phyloP scores from a whole-genome alignment of 1,140 invertebrate genomes.

The Eufriesea mexicana region DNA sequence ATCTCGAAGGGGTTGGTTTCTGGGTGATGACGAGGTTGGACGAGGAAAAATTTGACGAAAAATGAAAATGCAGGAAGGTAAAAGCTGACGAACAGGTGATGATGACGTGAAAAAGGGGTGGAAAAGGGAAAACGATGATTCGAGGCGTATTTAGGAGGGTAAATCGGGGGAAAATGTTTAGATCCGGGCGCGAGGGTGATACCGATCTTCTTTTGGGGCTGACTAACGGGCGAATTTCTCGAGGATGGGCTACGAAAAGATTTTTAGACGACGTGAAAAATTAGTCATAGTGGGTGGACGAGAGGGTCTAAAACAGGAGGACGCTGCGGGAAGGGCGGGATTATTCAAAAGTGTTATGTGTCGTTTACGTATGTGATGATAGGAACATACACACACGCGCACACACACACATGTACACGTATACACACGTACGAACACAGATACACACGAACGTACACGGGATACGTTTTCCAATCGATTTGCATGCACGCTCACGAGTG shows the following conservation, averaged over 20 bases:
- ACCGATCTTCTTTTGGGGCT: constrained; percentile 51
- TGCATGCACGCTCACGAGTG: constrained; percentile 37
- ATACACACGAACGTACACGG: constrained; percentile 1
- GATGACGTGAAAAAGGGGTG: not conserved
- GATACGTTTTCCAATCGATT: constrained; percentile 44
- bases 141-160: not conserved
- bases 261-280: constrained; percentile 54
- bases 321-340: constrained; percentile 35
- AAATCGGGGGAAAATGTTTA: not conserved
- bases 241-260: constrained; percentile 50
- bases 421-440: not conserved
- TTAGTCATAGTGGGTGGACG: constrained; percentile 45
- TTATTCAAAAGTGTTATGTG: constrained; percentile 66
- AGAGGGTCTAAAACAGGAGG: constrained; percentile 14
- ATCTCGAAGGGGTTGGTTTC: not conserved
- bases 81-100: not conserved
- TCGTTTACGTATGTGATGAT: constrained; percentile 69
- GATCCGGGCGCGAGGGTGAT: constrained; percentile 41
- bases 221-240: constrained; percentile 24
- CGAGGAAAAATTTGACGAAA: not conserved
- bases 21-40: not conserved
- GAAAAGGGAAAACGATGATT: not conserved
- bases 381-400: constrained; percentile 58
- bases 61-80: not conserved
- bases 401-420: constrained; percentile 6